Evolutionary conservation across 2,113 vertebrate genomes (phyloP), one percentile per base, ranked within the genome.

Genomic region (Amphiprion percula): DNA sequence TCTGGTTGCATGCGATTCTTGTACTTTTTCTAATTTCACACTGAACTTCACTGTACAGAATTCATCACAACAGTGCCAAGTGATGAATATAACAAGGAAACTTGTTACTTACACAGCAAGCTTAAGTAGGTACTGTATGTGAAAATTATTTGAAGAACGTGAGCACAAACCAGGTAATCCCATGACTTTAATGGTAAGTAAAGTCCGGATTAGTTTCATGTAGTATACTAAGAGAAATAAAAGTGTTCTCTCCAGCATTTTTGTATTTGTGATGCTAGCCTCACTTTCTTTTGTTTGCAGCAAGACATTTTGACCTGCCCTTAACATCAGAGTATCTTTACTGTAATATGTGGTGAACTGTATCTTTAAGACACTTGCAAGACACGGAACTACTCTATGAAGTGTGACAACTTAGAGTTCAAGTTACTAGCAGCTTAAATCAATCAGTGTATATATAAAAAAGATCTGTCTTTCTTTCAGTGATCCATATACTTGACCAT

Each of bases 1-100:
- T 84, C 44, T 71, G 19, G 28, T 69, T 93, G 94, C 94, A 95
- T 94, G 93, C 30, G 4, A 5, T 60, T 68, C 15, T 21, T 72
- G 19, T 74, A 23, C 24, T 67, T 67, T 84, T 67, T 80, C 49
- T 75, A 39, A 65, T 84, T 87, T 69, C 23, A 52, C 28, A 72
- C 58, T 77, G 50, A 81, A 72, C 19, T 52, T 67, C 16, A 54
- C 56, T 47, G 17, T 4, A 9, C 6, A 70, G 54, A 68, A 75
- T 85, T 83, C 41, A 47, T 55, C 49, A 76, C 28, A 61, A 3
- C 63, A 50, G 15, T 49, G 49, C 70, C 5, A 81, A 55, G 64
- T 66, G 33, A 61, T 65, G 10, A 74, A 75, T 75, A 47, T 46
- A 50, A 65, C 28, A 53, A 49, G 7, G 19, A 33, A 4, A 23